A percentile compares a stretch with the other conserved stretches of the same genome.
phyloP scores from a whole-genome alignment of 2,797 vertebrate species.

The Tadarida brasiliensis region DNA sequence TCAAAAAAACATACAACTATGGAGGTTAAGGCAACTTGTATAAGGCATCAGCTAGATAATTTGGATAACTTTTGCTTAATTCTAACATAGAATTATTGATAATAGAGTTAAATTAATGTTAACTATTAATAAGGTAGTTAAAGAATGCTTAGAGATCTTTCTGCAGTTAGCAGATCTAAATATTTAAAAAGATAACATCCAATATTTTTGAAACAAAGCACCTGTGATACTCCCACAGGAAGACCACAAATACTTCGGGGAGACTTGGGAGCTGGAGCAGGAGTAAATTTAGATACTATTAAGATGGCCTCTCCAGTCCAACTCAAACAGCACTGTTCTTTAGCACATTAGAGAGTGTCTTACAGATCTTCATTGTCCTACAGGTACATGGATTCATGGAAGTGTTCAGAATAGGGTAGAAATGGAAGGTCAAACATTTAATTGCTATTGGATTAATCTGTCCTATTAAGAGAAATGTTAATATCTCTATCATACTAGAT shows the following conservation, averaged over 20 bases:
- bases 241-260: background rate
- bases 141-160: background rate
- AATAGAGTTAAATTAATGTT: background rate
- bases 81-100: background rate
- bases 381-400: background rate
- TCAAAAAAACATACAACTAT: background rate
- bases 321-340: background rate
- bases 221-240: background rate
- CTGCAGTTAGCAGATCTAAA: background rate
- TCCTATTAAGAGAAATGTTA: background rate
- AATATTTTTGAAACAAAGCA: background rate
- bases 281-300: background rate
- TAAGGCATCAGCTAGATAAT: background rate
- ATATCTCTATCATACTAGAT: background rate
- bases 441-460: background rate
- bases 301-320: background rate
- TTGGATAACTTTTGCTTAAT: background rate
- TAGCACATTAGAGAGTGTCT: background rate
- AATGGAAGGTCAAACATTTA: background rate
- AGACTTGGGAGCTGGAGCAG: background rate
- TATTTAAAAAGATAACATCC: background rate
- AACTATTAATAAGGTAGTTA: background rate
- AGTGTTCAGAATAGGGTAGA: background rate
- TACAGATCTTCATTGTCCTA: background rate
- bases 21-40: background rate